Base-by-base conservation (phyloP, 1,140 invertebrate species). In the Microplitis mediator region DNA sequence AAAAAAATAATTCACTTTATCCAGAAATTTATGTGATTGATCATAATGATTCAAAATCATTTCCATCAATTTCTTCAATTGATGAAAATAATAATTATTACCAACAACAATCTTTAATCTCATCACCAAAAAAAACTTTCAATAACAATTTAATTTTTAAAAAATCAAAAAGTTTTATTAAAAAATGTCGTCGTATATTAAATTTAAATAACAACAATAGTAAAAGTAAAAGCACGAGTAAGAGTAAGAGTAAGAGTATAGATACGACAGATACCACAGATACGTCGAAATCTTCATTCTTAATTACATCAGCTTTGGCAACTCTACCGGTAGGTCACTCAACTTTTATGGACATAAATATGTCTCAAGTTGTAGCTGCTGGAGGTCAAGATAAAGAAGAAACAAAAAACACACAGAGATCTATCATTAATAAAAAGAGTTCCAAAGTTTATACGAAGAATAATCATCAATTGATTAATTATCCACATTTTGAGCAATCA, bases 271-370 rank as follows among this genome's bases (percentile, higher is more conserved):
- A 9, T 16, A n/a, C 39, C 3, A 39, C 1, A 63, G n/a, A 16
- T n/a, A 23, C 14, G 8, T 23, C 11, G 51, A 67, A 67, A 67
- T 52, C 23, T 9, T 54, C 34, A 14, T 35, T 23, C 4, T 67
- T 50, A 5, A 51, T 67, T 54, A 51, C 51, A 67, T 52, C 50
- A 52, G 65, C 23, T 23, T 16, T 8, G 3, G 13, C 4, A 54
- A 50, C 16, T 34, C 31, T n/a, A 32, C 65, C 65, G 52, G 14
- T 50, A 32, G 65, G 65, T 51, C 65, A 67, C 32, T 67, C 65
- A 67, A 67, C 65, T 23, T 14, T 34, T 14, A 67, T 51, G 4
- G 45, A 52, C 23, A 52, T 16, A n/a, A 35, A 54, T 67, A 54
- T 23, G 45, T 67, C 65, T 52, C 16, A 31, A 32, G 45, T 23